Evolutionary conservation across 2,888 invertebrate species (phyloP).

Genomic region (Anagyrus pseudococci): DNA sequence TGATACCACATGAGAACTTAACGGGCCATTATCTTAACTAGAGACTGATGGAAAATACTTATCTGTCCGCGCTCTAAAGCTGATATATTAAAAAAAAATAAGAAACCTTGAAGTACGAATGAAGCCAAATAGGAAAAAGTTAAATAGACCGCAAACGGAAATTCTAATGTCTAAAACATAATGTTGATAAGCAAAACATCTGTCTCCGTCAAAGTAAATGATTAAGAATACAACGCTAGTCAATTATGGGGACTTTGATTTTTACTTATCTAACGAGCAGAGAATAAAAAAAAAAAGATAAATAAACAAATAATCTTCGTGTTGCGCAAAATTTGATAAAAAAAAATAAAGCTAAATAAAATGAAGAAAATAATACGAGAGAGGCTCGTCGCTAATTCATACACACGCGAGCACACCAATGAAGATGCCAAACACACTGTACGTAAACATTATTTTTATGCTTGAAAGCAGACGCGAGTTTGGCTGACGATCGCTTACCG

Average conservation of each 20-base stretch:
- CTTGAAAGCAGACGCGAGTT: conserved; percentile 42
- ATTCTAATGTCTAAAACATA: conserved; percentile 15
- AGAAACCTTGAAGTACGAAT: conserved; percentile 3
- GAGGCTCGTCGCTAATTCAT: conserved; percentile 27
- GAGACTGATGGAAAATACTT: conserved; percentile 12
- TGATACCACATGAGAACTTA: conserved; percentile 19
- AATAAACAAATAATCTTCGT: too few species aligned
- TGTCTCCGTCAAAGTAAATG: conserved; percentile 24
- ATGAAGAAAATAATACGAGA: conserved; percentile 21
- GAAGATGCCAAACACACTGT: conserved; percentile 45
- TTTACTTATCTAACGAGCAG: conserved; percentile 35
- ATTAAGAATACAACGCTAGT: conserved; percentile 54
- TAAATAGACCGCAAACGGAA: conserved; percentile 4
- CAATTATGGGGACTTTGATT: conserved; percentile 56
- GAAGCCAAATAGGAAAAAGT: conserved; percentile 23
- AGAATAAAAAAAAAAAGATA: too few species aligned
- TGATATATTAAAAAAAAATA: too few species aligned
- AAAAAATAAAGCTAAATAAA: conserved; percentile 23
- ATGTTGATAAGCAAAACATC: conserved; percentile 26
- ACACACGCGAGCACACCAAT: conserved; percentile 31
- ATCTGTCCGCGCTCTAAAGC: conserved; percentile 9
- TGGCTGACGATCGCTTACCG: conserved; percentile 42
- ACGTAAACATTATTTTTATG: conserved; percentile 45
- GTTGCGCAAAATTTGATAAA: too few species aligned
- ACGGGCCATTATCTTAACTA: conserved; percentile 7